Evolutionary conservation across 2,113 vertebrate species (phyloP).

Genomic region (Bettongia penicillata): DNA sequence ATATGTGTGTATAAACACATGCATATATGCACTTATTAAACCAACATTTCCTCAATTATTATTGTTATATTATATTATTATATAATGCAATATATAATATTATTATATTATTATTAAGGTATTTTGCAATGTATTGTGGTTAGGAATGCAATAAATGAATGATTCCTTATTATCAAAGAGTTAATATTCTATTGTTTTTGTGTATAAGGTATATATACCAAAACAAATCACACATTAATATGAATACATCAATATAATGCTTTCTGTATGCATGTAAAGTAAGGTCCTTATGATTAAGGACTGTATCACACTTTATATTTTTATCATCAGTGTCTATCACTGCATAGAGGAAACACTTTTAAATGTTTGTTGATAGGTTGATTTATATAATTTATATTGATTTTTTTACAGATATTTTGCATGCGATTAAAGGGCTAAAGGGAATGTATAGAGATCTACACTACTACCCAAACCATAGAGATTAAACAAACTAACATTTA

Average conservation of each 20-base stretch:
- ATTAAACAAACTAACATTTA: neutral
- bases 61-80: too few relatives aligned
- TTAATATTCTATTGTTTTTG: neutral
- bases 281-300: neutral
- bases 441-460: neutral
- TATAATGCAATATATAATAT: too few relatives aligned
- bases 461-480: neutral
- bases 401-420: neutral
- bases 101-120: too few relatives aligned
- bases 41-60: neutral
- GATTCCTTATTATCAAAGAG: neutral
- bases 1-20: neutral
- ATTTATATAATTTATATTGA: neutral
- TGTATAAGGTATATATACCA: neutral
- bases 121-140: neutral
- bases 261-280: neutral
- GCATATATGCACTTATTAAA: neutral
- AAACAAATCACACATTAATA: neutral
- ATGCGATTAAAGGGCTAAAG: neutral
- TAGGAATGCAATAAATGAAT: neutral
- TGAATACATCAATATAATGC: neutral
- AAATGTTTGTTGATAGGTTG: neutral
- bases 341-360: neutral
- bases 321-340: neutral
- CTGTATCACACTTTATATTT: neutral